A percentile compares a stretch with the other conserved stretches of the same genome.
Conservation (phyloP, 2,797 vertebrate species). For the Coilia nasus region DNA sequence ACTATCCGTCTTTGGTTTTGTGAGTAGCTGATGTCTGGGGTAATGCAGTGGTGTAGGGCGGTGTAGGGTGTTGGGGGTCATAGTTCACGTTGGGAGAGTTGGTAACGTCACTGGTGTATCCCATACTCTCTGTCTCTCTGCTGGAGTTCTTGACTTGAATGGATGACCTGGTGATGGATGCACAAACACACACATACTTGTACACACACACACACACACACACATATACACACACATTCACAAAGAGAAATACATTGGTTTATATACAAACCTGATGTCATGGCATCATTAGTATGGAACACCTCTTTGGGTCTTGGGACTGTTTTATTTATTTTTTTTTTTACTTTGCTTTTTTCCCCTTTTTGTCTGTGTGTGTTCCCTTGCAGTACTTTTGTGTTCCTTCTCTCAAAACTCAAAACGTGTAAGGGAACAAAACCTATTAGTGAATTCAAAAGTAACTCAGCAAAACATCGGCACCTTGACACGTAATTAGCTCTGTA, state of each 20-base stretch:
- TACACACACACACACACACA: not conserved
- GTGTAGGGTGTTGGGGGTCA: not conserved
- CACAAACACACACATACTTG: not conserved
- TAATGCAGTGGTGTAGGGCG: not conserved
- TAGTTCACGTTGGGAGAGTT: not conserved
- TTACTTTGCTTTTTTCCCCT: no score
- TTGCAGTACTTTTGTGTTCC: no score
- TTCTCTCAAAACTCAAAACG: no score
- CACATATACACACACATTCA: not conserved
- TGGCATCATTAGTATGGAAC: not conserved
- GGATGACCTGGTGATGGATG: not conserved
- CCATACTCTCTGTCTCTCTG: not conserved
- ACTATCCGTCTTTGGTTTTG: constrained; percentile 27
- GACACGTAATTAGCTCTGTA: no score
- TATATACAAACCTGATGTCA: not conserved
- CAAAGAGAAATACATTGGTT: not conserved
- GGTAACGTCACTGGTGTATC: not conserved
- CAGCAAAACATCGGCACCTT: no score
- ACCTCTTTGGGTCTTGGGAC: no score
- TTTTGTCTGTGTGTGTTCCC: no score
- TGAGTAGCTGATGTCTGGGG: not conserved
- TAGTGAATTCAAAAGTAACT: no score
- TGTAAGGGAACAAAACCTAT: no score
- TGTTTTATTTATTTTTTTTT: no score
- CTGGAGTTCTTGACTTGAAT: not conserved